These are phyloP conservation scores for Alentia gelatinosa DNA, from an alignment of 2,888 invertebrate species.

Conservation along the genomic window DNA sequence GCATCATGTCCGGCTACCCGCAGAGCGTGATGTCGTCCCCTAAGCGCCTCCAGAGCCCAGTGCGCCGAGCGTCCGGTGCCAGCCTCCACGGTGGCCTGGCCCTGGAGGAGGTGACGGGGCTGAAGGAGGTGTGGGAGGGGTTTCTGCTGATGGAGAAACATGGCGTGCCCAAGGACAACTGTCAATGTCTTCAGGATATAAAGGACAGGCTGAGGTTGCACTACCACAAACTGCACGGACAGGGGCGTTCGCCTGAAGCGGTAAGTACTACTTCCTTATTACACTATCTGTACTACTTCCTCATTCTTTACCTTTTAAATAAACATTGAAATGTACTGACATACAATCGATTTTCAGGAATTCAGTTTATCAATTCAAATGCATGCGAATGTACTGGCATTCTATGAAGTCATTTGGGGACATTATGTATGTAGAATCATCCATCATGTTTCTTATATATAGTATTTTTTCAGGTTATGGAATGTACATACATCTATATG, in stretches of 20 bases:
- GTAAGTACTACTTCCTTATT: slow-evolving; percentile 51
- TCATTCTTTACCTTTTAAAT: background rate
- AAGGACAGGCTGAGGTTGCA: slow-evolving; percentile 61
- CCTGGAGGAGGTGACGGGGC: slow-evolving; percentile 53
- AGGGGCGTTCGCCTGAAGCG: slow-evolving; percentile 53
- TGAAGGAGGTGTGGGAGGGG: slow-evolving; percentile 59
- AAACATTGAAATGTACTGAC: too few species aligned
- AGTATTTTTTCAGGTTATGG: too few species aligned
- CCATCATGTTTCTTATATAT: too few species aligned
- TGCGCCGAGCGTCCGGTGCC: slow-evolving; percentile 4
- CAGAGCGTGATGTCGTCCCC: background rate
- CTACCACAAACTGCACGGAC: slow-evolving; percentile 41
- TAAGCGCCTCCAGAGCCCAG: slow-evolving; percentile 42
- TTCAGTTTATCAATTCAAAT: too few species aligned
- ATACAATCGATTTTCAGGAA: too few species aligned
- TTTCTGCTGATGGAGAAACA: slow-evolving; percentile 60
- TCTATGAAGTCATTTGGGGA: too few species aligned
- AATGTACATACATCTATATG: too few species aligned
- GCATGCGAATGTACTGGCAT: too few species aligned
- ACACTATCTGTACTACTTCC: too few species aligned
- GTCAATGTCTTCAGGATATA: slow-evolving; percentile 59
- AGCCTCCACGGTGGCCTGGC: slow-evolving; percentile 40
- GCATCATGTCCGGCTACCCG: slow-evolving; percentile 29
- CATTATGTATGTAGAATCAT: too few species aligned
- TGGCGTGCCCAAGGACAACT: slow-evolving; percentile 56